A percentile compares a stretch with the other conserved stretches of the same genome.
Conservation (phyloP, 64 coral and sea anemone genomes). For the Cladopsammia gracilis region DNA sequence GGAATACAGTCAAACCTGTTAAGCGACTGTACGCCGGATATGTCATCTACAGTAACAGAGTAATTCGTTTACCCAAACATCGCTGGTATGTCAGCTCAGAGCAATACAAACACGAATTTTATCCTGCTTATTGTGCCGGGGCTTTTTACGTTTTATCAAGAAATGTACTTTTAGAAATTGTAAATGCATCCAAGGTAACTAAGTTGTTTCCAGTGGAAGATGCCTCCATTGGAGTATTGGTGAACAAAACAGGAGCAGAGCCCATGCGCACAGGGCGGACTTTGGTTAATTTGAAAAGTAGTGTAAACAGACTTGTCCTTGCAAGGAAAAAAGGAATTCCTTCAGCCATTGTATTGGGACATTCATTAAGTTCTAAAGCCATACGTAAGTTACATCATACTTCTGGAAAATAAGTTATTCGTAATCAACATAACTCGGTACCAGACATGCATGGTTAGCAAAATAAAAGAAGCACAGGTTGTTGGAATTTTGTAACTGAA, state of each 20-base stretch:
- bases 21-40: conserved; percentile 34
- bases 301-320: neutral
- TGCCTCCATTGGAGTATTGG: conserved; percentile 36
- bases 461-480: too few species aligned
- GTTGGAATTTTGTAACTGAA: too few species aligned
- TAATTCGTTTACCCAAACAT: neutral
- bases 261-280: neutral
- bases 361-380: neutral
- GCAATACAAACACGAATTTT: neutral
- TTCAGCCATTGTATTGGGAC: neutral
- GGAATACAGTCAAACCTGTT: neutral
- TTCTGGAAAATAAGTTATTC: neutral
- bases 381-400: neutral
- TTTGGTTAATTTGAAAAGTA: neutral
- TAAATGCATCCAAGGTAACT: neutral
- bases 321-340: neutral
- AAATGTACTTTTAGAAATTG: conserved; percentile 26
- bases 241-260: neutral
- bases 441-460: too few species aligned
- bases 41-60: neutral
- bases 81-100: conserved; percentile 32
- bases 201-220: conserved; percentile 39
- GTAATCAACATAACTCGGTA: too few species aligned
- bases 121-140: conserved; percentile 18
- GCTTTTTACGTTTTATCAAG: conserved; percentile 48